A percentile compares a stretch with the other conserved stretches of the same genome.
phyloP scores from a whole-genome alignment of 2,797 vertebrate genomes.

The Sebastes elongatus region DNA sequence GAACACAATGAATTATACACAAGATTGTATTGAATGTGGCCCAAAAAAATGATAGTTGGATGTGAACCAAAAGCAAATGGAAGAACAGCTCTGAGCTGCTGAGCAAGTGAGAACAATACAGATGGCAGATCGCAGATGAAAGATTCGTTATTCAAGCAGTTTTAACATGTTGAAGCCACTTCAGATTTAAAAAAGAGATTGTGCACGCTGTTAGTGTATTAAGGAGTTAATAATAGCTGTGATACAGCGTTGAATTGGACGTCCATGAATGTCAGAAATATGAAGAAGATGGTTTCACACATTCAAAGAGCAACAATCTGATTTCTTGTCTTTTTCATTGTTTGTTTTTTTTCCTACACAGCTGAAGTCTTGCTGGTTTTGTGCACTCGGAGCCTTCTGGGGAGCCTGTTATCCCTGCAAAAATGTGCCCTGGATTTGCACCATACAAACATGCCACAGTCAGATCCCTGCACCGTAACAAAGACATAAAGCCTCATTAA shows the following conservation, averaged over 20 bases:
- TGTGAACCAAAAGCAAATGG: not conserved
- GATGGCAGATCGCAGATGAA: slow-evolving; percentile 22
- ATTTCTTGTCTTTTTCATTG: not conserved
- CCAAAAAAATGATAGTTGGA: slow-evolving; percentile 3
- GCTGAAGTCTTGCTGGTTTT: not conserved
- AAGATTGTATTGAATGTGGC: not conserved
- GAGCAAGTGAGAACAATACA: slow-evolving; percentile 24
- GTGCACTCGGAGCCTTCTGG: not conserved
- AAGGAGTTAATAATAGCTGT: not conserved
- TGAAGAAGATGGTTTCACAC: not conserved
- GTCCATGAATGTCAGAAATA: not conserved
- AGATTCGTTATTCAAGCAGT: not conserved
- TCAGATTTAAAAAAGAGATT: not conserved
- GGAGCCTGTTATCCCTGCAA: slow-evolving; percentile 30
- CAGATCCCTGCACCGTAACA: slow-evolving; percentile 13
- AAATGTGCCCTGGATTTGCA: not conserved
- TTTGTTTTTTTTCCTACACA: not conserved
- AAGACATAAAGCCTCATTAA: slow-evolving; percentile 49
- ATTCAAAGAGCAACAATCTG: not conserved
- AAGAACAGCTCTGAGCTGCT: not conserved
- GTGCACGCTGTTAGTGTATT: not conserved
- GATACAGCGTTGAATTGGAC: not conserved
- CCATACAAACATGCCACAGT: not conserved
- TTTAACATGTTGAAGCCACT: not conserved
- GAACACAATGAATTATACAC: not conserved